A percentile compares a stretch with the other conserved stretches of the same genome.
phyloP scores from a whole-genome alignment of 2,888 invertebrate genomes.

The Arctia plantaginis region DNA sequence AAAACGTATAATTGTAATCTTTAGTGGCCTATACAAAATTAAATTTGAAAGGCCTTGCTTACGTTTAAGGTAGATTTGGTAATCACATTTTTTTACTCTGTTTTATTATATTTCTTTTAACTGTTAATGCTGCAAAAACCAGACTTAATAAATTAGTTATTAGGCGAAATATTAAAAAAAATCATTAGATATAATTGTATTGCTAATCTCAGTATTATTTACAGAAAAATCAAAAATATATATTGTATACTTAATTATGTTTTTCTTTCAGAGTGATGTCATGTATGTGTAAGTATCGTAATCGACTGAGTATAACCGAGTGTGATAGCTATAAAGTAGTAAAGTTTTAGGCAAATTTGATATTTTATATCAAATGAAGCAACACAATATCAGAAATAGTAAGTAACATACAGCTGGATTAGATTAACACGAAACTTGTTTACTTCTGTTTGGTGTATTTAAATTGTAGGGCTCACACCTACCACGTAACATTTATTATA shows the following conservation, averaged over 20 bases:
- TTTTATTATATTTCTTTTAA: conserved; percentile 40
- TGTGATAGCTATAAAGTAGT: neutral
- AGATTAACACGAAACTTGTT: too few relatives aligned
- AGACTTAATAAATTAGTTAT: conserved; percentile 28
- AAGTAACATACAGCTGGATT: too few relatives aligned
- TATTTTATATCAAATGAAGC: too few relatives aligned
- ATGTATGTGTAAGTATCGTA: neutral
- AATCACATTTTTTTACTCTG: conserved; percentile 46
- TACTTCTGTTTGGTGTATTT: too few relatives aligned
- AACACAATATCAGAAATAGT: too few relatives aligned
- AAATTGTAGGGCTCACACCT: too few relatives aligned
- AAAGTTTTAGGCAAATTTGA: neutral
- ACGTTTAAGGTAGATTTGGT: conserved; percentile 59
- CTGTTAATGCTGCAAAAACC: conserved; percentile 26
- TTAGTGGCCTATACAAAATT: conserved; percentile 65
- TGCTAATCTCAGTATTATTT: neutral
- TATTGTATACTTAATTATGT: neutral
- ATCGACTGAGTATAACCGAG: neutral
- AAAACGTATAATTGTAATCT: conserved; percentile 79
- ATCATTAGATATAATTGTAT: conserved; percentile 26
- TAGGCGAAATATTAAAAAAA: conserved; percentile 21
- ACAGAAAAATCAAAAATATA: too few relatives aligned
- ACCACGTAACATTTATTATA: too few relatives aligned
- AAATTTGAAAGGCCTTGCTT: conserved; percentile 66
- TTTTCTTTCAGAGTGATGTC: neutral